phyloP scores from a whole-genome alignment of 2,113 vertebrate genomes.

The Oryzias curvinotus region DNA sequence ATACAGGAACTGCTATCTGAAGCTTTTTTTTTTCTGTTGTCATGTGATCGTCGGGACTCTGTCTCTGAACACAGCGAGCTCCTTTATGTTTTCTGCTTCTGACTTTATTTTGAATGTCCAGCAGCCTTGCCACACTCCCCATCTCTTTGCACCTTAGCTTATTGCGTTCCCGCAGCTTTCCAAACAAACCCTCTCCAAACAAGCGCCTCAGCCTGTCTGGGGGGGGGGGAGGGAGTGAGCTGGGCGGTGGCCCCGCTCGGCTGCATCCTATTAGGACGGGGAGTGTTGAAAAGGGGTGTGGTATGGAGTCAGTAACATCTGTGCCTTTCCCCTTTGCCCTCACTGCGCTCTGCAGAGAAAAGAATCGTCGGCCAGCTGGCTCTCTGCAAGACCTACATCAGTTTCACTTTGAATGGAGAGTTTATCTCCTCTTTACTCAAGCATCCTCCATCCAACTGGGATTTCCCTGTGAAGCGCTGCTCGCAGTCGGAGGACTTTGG shows the following conservation, averaged over 20 bases:
- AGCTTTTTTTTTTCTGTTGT: constrained; percentile 25
- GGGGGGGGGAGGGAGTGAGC: constrained; percentile 15
- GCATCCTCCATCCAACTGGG: constrained; percentile 14
- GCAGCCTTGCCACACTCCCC: constrained; percentile 3
- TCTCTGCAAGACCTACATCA: constrained; percentile 33
- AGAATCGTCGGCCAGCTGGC: constrained; percentile 55
- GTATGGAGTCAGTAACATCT: constrained; percentile 75
- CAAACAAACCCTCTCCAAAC: constrained; percentile 55
- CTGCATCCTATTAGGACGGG: constrained; percentile 72
- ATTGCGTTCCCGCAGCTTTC: constrained; percentile 49
- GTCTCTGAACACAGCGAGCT: too few species aligned
- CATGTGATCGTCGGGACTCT: background rate
- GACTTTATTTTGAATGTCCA: background rate
- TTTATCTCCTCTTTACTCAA: constrained; percentile 21
- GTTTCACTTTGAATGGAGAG: constrained; percentile 21
- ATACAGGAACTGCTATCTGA: constrained; percentile 46
- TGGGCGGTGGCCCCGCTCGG: constrained; percentile 61
- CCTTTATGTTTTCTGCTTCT: background rate
- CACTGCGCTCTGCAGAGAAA: constrained; percentile 65
- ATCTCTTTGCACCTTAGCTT: constrained; percentile 33
- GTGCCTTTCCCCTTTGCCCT: constrained; percentile 70
- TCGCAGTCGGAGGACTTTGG: constrained; percentile 12
- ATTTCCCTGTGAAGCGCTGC: constrained; percentile 27
- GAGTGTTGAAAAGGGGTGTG: constrained; percentile 80
- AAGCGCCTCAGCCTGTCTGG: constrained; percentile 54